These are phyloP conservation scores for Mizuhopecten yessoensis DNA, from an alignment of 1,140 invertebrate species.

Conservation along the genomic window DNA sequence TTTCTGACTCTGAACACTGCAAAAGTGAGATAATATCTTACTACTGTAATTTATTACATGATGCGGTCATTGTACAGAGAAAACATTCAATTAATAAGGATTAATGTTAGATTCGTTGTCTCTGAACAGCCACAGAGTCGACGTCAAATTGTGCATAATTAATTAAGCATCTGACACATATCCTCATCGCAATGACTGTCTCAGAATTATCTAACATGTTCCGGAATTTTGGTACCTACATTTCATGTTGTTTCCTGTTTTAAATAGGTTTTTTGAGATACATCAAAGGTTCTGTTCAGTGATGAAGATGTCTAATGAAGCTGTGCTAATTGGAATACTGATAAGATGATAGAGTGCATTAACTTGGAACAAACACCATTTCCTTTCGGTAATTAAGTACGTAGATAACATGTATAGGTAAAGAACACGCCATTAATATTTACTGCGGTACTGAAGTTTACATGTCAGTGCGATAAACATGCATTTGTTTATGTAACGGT, in stretches of 20 bases:
- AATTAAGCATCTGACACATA: not conserved
- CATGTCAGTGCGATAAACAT: no score
- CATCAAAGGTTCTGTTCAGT: not conserved
- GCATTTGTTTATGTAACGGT: not conserved
- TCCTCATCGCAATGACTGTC: not conserved
- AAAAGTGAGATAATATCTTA: no score
- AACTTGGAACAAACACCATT: not conserved
- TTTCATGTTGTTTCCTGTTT: not conserved
- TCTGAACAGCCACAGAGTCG: not conserved
- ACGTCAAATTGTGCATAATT: not conserved
- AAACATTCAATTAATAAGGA: no score
- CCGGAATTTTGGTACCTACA: not conserved
- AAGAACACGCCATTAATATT: not conserved
- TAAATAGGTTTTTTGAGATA: not conserved
- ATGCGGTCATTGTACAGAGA: no score
- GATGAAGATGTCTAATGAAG: not conserved
- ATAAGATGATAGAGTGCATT: not conserved
- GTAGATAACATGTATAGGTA: not conserved
- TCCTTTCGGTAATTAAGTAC: conserved; percentile 14
- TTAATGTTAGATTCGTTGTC: not conserved
- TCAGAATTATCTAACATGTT: not conserved
- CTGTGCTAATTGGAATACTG: not conserved
- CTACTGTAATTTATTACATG: no score
- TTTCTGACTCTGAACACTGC: no score
- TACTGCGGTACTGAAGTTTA: not conserved